Evolutionary conservation across 2,797 vertebrate genomes (phyloP), one percentile per base, ranked within the genome.

Genomic region (Streptopelia turtur): DNA sequence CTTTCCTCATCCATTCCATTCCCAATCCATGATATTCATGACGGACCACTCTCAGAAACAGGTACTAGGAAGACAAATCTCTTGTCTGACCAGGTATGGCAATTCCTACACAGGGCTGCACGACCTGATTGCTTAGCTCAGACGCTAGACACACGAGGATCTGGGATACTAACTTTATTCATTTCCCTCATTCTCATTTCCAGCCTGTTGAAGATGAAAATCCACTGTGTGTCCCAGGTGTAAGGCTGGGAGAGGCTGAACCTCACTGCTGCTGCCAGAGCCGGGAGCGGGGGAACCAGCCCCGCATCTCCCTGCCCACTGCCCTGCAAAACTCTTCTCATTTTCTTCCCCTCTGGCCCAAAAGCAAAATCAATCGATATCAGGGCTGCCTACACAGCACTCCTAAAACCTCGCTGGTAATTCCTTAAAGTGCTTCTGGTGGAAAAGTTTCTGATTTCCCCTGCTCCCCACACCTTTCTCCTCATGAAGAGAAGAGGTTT

Each of bases 141-240:
- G 71, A 64, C 0, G 0, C 50, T 21, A 75, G 55, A 65, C 25
- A 55, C 55, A 27, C 0, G 0, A 75, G 28, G 12, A 15, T 20
- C 71, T 47, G 68, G 13, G 50, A 59, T 28, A 47, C 11, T 37
- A 55, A 69, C 82, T 82, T 82, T 52, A 65, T 84, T 66, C 5
- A 1, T 84, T 87, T 57, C 24, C 12, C 27, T 27, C 11, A 31
- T 65, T 87, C 68, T 84, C 71, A 79, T 55, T 93, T 93, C 63
- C 64, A 83, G 79, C 23, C 55, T 33, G 28, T 43, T 45, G 33
- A 74, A 81, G 69, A 75, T 57, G 74, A 83, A 93, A 93, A 84
- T 50, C 47, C 1, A 1, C 72, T 68, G 45, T 50, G 53, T 3
- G 1, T 68, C 61, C 53, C 61, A 49, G 28, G 8, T 75, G 31